phyloP scores from a whole-genome alignment of 2,888 invertebrate species.

The Pachymerium ferrugineum region DNA sequence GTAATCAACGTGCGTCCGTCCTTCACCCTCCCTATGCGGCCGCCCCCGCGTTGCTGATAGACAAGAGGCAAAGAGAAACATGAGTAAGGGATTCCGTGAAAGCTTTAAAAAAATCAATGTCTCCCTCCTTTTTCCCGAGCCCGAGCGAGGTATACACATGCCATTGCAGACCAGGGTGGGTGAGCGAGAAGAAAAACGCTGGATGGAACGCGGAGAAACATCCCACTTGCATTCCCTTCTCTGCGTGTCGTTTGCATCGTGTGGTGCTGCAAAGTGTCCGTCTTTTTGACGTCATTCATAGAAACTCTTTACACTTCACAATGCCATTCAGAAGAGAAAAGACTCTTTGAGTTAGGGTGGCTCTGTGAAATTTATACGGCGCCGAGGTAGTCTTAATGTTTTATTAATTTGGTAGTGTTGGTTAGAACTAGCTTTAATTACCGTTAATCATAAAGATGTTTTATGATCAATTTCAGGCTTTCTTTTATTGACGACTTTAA shows the following conservation, averaged over 20 bases:
- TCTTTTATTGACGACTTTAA: too few species aligned
- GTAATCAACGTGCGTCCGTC: background rate
- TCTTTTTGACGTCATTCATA: too few species aligned
- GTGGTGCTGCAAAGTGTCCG: background rate
- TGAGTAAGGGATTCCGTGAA: conserved; percentile 29
- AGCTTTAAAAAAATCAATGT: conserved; percentile 34
- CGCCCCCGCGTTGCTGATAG: conserved; percentile 9
- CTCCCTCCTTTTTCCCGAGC: background rate
- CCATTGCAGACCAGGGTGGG: conserved; percentile 11
- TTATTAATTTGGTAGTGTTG: too few species aligned
- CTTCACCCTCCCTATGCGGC: background rate
- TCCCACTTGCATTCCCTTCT: background rate
- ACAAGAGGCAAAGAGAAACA: conserved; percentile 30
- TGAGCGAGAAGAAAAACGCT: background rate
- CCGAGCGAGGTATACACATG: conserved; percentile 10
- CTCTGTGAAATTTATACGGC: too few species aligned
- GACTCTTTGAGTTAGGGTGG: too few species aligned
- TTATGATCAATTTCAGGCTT: too few species aligned
- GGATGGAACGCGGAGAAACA: conserved; percentile 8
- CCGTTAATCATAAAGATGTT: too few species aligned
- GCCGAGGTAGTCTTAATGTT: too few species aligned
- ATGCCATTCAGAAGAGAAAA: too few species aligned
- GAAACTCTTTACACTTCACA: too few species aligned
- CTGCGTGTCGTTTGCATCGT: conserved; percentile 4
- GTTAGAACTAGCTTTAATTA: too few species aligned